Base-by-base conservation (phyloP, 2,888 invertebrate species). In the Phania funesta region DNA sequence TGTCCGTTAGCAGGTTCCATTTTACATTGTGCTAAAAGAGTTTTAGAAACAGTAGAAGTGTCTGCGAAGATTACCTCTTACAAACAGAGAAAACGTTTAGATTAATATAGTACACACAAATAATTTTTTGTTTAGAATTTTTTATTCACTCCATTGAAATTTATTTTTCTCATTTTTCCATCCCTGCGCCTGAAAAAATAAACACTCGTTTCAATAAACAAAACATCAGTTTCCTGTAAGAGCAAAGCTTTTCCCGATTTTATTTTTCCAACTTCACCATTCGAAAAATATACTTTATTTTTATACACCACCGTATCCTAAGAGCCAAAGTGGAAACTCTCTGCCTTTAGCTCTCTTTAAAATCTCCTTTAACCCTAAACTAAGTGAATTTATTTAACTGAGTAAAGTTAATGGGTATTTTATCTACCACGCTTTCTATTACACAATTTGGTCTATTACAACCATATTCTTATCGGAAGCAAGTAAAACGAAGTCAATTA, bases 381-480 rank as follows among this genome's bases (percentile, higher is more conserved):
- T n/a, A 44, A 7, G 35, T 9, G 9, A 2, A 8, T 9, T 4
- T 35, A 9, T 7, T 6, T 44, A 18, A 44, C 5, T 16, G 41
- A 8, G 6, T 7, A 8, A 18, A 44, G 5, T 16, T n/a, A 22
- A 2, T 35, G n/a, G n/a, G n/a, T n/a, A n/a, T n/a, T 56, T 56
- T 38, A 56, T 35, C 56, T 16, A 52, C 18, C 44, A 29, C 20
- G 8, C 6, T 46, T 18, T 62, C 2, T 29, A 29, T 62, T 46
- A 62, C 29, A 62, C 44, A 44, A 62, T 46, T 29, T 29, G 9
- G 22, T 60, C 26, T 26, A 62, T 29, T 46, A 18, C 16, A 29
- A 46, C n/a, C n/a, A n/a, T 26, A 46, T 62, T 44, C 46, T 46
- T 62, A 62, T 62, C 44, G 13, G 46, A 62, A 46, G 29, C 29